Evolutionary conservation across 2,113 vertebrate genomes (phyloP), one percentile per base, ranked within the genome.

Genomic region (Chiloscyllium plagiosum): DNA sequence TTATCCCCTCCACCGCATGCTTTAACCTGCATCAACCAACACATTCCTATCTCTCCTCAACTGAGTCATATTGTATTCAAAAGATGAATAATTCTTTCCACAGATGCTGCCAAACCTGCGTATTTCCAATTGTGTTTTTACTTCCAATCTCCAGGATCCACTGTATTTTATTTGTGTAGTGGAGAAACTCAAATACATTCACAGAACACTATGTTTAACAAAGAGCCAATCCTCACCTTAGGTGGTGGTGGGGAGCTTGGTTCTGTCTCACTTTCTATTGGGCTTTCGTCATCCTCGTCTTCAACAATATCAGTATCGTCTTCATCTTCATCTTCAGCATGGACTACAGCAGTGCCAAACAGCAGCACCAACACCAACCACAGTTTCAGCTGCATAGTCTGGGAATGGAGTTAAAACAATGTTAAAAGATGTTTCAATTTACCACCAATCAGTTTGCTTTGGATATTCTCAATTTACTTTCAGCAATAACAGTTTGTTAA

Each of bases 251-350:
- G 97, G 68, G 98, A 97, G 26, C 97, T 89, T 1, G 98, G 97
- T 26, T 98, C 98, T 8, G 97, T 97, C 2, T 97, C 97, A 0
- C 97, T 97, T 78, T 98, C 97, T 86, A 98, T 97, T 95, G 98
- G 97, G 96, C 98, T 98, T 0, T 98, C 98, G 95, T 99, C 96
- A 65, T 99, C 98, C 0, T 98, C 98, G 96, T 98, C 98, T 12
- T 98, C 97, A 29, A 98, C 97, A n/a, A 97, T 83, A 3, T 98
- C 97, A 29, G 96, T 97, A 17, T 97, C 97, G 0, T 98, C 98
- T 0, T 98, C 97, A 22, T 98, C 97, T 66, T 96, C 66, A 0
- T 98, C 98, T 85, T 97, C 97, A 90, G 97, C 97, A 69, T 97
- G 96, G 65, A 97, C 50, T 95, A 97, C 83, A 94, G 97, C 97